Evolutionary conservation across 1,140 invertebrate genomes (phyloP).

Genomic region (Papilio xuthus): DNA sequence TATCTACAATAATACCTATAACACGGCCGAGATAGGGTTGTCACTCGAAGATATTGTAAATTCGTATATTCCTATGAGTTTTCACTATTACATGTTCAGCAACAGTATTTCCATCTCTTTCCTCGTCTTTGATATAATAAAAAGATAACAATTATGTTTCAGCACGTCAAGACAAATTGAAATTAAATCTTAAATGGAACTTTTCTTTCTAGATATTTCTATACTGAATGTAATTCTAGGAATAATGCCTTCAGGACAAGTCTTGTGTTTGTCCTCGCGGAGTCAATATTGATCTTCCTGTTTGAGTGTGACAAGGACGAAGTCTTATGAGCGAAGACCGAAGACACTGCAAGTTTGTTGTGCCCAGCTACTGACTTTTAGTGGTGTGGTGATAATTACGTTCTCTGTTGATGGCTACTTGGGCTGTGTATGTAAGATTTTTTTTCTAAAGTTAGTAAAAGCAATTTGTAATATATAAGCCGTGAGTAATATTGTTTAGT

Average conservation of each 20-base stretch:
- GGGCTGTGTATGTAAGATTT: background rate
- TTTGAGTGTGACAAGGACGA: constrained; percentile 42
- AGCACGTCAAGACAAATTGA: too few species aligned
- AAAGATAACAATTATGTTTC: background rate
- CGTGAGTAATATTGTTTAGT: too few species aligned
- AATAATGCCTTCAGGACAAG: constrained; percentile 67
- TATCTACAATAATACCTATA: background rate
- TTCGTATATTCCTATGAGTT: too few species aligned
- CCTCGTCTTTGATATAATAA: too few species aligned
- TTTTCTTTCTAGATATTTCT: background rate
- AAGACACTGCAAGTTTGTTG: constrained; percentile 19
- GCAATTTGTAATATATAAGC: too few species aligned
- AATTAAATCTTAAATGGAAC: background rate
- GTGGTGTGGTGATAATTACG: background rate
- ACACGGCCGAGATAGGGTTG: background rate
- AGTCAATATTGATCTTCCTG: constrained; percentile 63
- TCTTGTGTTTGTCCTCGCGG: constrained; percentile 43
- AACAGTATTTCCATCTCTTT: too few species aligned
- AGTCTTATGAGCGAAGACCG: background rate
- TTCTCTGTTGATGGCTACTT: background rate
- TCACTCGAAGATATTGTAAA: background rate
- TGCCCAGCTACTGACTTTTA: constrained; percentile 1
- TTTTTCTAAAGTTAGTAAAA: background rate
- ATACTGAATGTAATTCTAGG: constrained; percentile 48
- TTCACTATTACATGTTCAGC: too few species aligned